Conservation (phyloP, 2,797 vertebrate genomes). For the Manis pentadactyla region DNA sequence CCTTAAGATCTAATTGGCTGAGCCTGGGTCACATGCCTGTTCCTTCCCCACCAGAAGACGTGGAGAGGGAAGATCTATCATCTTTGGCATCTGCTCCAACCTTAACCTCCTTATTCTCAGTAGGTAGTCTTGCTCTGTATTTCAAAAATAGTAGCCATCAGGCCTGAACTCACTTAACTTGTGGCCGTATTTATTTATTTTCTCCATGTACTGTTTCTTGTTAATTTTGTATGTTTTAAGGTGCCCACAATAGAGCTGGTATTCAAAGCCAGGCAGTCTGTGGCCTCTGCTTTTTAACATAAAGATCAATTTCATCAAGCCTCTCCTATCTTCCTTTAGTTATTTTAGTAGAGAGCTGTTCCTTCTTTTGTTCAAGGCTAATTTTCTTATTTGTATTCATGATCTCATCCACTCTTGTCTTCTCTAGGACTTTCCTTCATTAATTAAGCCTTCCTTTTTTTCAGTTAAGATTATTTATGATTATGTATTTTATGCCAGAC, state of each 20-base stretch:
- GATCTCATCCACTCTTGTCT: not conserved
- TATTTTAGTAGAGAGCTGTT: not conserved
- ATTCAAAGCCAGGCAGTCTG: too few relatives aligned
- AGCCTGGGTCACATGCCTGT: not conserved
- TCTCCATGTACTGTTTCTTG: too few relatives aligned
- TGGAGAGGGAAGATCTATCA: not conserved
- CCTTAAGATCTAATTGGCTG: not conserved
- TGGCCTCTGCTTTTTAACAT: not conserved
- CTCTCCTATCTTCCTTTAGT: not conserved
- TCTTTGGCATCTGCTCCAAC: not conserved
- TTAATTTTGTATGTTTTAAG: too few relatives aligned
- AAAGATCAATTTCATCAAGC: too few relatives aligned
- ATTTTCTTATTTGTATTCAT: not conserved
- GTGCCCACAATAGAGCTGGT: too few relatives aligned
- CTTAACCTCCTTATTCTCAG: not conserved
- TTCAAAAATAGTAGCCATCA: not conserved
- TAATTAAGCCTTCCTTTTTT: not conserved
- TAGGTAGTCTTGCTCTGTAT: not conserved
- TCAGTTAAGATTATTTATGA: slow-evolving; percentile 23
- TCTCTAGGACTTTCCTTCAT: not conserved
- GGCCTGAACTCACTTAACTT: not conserved
- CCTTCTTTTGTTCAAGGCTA: not conserved
- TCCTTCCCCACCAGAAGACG: not conserved
- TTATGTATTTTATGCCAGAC: not conserved
- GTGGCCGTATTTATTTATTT: not conserved